Evolutionary conservation across 2,797 vertebrate species (phyloP), one percentile per base, ranked within the genome.

Genomic region (Lacerta agilis): DNA sequence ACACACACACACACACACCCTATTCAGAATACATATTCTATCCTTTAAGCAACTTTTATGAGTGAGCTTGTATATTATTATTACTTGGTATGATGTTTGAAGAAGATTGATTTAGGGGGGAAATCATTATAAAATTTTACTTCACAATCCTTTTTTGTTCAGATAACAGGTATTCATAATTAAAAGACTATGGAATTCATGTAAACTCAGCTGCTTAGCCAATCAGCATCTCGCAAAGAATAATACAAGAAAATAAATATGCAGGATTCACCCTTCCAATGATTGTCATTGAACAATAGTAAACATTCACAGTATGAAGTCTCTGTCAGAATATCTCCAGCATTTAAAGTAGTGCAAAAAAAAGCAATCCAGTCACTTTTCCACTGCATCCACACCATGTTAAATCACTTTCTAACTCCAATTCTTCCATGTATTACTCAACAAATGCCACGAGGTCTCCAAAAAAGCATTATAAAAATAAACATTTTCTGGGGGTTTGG

Each of bases 281-380:
- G 97, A 97, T 97, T 97, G 97, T 97, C 97, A 96, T 95, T 96
- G 94, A 97, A 97, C 96, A 96, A 96, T 95, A 96, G 96, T 95
- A 96, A 97, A 97, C 97, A 97, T 97, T 97, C 97, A 97, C 97
- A 97, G 97, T 97, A 96, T 95, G 96, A 97, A 96, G 97, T 97
- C 96, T 97, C 96, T 97, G 96, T 97, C 96, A 92, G 27, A 95
- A 95, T 87, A 93, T 95, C 96, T 96, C 96, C 97, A 97, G 95
- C 94, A 96, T 97, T 96, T 94, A 96, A 97, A 97, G 92, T 96
- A 97, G 97, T 97, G 96, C 97, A 97, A 97, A 96, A 96, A 96
- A 95, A 89, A 96, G 93, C 96, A 96, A 94, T 97, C 95, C 96
- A 97, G 96, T 96, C 94, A 92, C 92, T 95, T 95, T 95, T 96